Evolutionary conservation across 2,888 invertebrate species (phyloP).

Genomic region (Xestia xanthographa): DNA sequence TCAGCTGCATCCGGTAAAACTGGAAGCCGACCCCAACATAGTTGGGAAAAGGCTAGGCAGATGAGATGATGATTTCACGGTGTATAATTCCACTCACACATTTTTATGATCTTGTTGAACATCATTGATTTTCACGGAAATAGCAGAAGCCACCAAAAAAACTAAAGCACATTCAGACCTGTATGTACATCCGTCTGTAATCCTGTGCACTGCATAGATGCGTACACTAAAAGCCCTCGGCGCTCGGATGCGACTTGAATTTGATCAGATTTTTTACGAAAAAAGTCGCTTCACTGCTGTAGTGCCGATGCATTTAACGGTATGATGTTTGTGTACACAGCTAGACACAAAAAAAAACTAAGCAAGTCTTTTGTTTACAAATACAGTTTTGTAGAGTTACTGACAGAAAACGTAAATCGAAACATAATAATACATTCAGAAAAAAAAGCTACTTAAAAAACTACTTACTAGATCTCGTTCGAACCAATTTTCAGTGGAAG

Average conservation of each 20-base stretch:
- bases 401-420: neutral
- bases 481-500: no score
- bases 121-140: conserved; percentile 23
- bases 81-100: neutral
- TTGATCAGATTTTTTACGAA: conserved; percentile 48
- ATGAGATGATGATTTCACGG: no score
- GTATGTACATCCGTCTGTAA: conserved; percentile 41
- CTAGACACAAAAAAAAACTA: neutral
- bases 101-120: neutral
- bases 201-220: conserved; percentile 47
- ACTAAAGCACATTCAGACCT: conserved; percentile 21
- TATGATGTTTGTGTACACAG: conserved; percentile 13
- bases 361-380: neutral
- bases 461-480: no score
- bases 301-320: conserved; percentile 34
- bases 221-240: conserved; percentile 53
- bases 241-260: conserved; percentile 51
- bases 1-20: no score
- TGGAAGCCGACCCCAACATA: no score
- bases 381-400: neutral
- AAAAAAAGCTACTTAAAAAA: no score
- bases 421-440: no score
- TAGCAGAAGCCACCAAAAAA: conserved; percentile 19
- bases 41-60: no score
- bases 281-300: conserved; percentile 25